Evolutionary conservation across 2,888 invertebrate species (phyloP).

Genomic region (Andrena dorsata): DNA sequence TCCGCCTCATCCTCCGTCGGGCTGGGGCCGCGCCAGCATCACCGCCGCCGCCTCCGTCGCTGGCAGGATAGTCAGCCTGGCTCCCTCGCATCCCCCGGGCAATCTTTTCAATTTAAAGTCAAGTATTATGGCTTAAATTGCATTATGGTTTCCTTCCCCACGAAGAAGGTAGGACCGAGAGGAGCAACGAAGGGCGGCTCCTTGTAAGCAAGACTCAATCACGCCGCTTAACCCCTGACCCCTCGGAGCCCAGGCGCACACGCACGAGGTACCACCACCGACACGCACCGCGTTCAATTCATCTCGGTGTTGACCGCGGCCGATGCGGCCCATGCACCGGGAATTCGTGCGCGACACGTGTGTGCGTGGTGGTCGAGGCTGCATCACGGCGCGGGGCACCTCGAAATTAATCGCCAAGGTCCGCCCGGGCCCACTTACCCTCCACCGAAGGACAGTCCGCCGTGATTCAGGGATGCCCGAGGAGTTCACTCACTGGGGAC

Average conservation of each 20-base stretch:
- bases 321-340: background rate
- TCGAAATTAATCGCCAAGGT: too few relatives aligned
- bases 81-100: conserved; percentile 84
- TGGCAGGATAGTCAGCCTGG: conserved; percentile 56
- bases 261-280: conserved; percentile 34
- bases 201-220: conserved; percentile 85
- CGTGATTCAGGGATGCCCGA: too few relatives aligned
- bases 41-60: conserved; percentile 49
- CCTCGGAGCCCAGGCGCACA: conserved; percentile 60
- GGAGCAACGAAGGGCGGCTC: conserved; percentile 80
- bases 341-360: background rate
- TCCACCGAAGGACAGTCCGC: too few relatives aligned
- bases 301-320: conserved; percentile 7
- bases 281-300: conserved; percentile 27
- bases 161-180: conserved; percentile 72
- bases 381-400: background rate
- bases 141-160: conserved; percentile 84
- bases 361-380: background rate
- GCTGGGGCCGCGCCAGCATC: conserved; percentile 40
- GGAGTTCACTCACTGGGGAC: too few relatives aligned
- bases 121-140: conserved; percentile 85
- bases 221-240: conserved; percentile 85
- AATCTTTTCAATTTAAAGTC: conserved; percentile 85
- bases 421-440: too few relatives aligned
- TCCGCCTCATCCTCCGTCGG: conserved; percentile 26